Evolutionary conservation across 2,113 vertebrate genomes (phyloP).

Genomic region (Mohoua ochrocephala): DNA sequence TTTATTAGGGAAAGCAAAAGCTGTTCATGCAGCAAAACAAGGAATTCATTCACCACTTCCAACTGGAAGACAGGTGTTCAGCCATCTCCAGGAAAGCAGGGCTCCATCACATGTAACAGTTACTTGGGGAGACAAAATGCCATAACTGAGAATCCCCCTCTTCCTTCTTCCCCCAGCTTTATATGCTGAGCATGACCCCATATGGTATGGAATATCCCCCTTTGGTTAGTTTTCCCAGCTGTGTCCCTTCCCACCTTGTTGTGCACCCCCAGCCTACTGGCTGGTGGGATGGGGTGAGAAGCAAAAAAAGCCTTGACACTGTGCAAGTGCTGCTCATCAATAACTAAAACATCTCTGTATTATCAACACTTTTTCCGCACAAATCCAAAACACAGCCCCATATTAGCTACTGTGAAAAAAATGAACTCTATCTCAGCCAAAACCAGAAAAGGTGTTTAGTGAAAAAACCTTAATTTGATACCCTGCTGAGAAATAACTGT

Average conservation of each 20-base stretch:
- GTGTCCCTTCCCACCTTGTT: not conserved
- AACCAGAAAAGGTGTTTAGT: not conserved
- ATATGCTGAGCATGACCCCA: not conserved
- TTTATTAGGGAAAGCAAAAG: not conserved
- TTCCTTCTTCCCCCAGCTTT: not conserved
- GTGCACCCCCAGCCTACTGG: not conserved
- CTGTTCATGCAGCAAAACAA: not conserved
- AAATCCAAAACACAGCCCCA: not conserved
- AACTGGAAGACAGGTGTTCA: not conserved
- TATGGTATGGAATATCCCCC: not conserved
- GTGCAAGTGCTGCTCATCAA: not conserved
- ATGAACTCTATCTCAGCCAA: not conserved
- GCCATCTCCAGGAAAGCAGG: not conserved
- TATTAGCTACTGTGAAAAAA: not conserved
- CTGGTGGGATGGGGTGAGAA: not conserved
- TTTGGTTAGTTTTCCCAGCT: not conserved
- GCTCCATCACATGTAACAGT: not conserved
- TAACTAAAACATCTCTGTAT: not conserved
- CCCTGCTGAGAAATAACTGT: not conserved
- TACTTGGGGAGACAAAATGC: not conserved
- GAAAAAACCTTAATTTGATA: not conserved
- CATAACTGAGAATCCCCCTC: not conserved
- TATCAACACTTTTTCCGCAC: not conserved
- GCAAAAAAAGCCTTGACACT: not conserved
- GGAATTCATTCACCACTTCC: not conserved